Evolutionary conservation across 2,797 vertebrate genomes (phyloP), one percentile per base, ranked within the genome.

Genomic region (Catostomus latipinnis): DNA sequence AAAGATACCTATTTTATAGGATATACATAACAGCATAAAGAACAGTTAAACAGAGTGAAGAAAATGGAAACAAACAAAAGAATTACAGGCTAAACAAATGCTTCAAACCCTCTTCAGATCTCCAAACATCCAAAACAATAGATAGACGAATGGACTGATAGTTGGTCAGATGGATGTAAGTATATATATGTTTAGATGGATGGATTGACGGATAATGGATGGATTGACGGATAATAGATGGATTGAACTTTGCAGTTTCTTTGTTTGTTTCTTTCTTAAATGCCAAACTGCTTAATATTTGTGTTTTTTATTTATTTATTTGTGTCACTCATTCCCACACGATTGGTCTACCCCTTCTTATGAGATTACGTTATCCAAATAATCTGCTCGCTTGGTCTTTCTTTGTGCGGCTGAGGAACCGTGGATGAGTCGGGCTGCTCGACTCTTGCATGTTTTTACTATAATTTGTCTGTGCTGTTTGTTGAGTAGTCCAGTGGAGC

Each of bases 401-500:
- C 66, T 78, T 48, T 8, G 66, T 69, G 48, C 12, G 45, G 53
- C 43, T 67, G 71, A 60, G 53, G 54, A 67, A 69, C 57, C 14
- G 60, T 57, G 48, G 67, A 61, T 34, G 22, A 71, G 80, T 16
- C 13, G 34, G 71, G 67, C 58, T 81, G 78, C 71, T 81, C 77
- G n/a, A 84, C 81, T 85, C 82, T 85, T 83, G 84, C 85, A 82
- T 90, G 88, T 92, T 91, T 90, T 88, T 90, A 87, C 91, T 90
- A 92, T 91, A 93, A 93, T 93, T 94, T 93, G 91, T 88, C 86
- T 89, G 68, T 81, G 92, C 93, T 93, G 93, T 94, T 94, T 94
- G 92, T 90, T 93, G 93, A 94, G 92, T 90, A 91, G 93, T 93
- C 90, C 93, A 93, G 83, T 93, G 92, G 92, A 94, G 92, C 93